phyloP scores from a whole-genome alignment of 2,888 invertebrate genomes.

The Augiades crinisus region DNA sequence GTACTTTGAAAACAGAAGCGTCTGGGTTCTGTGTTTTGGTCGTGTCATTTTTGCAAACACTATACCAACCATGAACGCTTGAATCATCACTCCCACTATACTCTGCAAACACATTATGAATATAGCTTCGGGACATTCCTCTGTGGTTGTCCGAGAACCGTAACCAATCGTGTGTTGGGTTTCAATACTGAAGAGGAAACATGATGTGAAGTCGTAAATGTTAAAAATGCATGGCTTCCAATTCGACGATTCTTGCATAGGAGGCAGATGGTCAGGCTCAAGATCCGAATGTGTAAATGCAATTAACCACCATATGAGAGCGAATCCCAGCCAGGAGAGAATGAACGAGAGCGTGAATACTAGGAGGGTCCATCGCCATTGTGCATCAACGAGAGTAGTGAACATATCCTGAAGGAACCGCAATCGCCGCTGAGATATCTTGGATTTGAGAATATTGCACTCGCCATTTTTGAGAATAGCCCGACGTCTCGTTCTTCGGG shows the following conservation, averaged over 20 bases:
- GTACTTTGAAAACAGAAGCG: conserved; percentile 91
- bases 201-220: conserved; percentile 91
- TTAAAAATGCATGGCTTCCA: conserved; percentile 92
- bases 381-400: conserved; percentile 94
- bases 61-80: conserved; percentile 90
- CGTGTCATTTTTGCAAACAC: conserved; percentile 96
- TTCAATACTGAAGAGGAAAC: conserved; percentile 95
- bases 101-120: conserved; percentile 95
- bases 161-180: conserved; percentile 96
- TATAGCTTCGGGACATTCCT: conserved; percentile 94
- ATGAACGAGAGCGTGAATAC: conserved; percentile 93
- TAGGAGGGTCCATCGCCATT: conserved; percentile 95
- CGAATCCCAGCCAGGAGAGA: conserved; percentile 92
- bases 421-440: conserved; percentile 89
- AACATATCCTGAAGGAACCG: conserved; percentile 91
- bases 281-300: conserved; percentile 93
- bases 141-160: conserved; percentile 91
- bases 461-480: conserved; percentile 98
- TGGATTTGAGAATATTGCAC: conserved; percentile 96
- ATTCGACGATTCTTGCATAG: conserved; percentile 70
- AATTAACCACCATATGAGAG: conserved; percentile 93
- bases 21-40: conserved; percentile 95
- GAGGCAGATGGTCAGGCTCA: conserved; percentile 80
- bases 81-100: conserved; percentile 92
- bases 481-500: conserved; percentile 87